Conservation (phyloP, 2,888 invertebrate genomes). For the Neuroscelio doddi region DNA sequence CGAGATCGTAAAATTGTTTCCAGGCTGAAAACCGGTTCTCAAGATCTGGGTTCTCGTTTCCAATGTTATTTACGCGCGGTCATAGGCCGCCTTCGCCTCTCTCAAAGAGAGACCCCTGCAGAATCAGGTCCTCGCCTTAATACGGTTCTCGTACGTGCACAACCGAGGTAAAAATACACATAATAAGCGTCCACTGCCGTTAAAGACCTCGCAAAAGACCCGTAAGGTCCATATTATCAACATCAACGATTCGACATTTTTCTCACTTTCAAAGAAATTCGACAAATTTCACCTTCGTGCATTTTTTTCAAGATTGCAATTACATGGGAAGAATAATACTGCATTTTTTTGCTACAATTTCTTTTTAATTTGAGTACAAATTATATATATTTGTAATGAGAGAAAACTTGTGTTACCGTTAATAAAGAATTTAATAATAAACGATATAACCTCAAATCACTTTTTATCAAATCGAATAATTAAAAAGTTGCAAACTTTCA, state of each 20-base stretch:
- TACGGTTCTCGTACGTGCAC: slow-evolving; percentile 26
- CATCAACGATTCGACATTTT: neutral
- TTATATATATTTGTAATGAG: too few species aligned
- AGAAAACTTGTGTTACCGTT: too few species aligned
- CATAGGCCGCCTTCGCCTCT: slow-evolving; percentile 64
- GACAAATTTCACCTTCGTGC: neutral
- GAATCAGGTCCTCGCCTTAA: slow-evolving; percentile 37
- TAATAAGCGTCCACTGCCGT: slow-evolving; percentile 18
- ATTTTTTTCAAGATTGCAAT: slow-evolving; percentile 17
- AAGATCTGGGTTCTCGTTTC: slow-evolving; percentile 66
- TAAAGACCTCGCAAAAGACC: neutral
- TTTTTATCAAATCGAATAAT: too few species aligned
- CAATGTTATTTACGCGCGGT: slow-evolving; percentile 67
- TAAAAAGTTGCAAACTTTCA: too few species aligned
- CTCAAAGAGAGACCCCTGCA: slow-evolving; percentile 27
- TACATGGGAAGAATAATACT: neutral
- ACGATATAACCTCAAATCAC: too few species aligned
- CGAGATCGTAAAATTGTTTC: slow-evolving; percentile 68
- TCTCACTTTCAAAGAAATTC: neutral
- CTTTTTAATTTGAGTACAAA: too few species aligned
- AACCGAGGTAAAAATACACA: slow-evolving; percentile 27
- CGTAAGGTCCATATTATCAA: neutral
- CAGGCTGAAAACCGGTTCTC: slow-evolving; percentile 63
- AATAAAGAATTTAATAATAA: too few species aligned
- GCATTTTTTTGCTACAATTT: too few species aligned